phyloP scores from a whole-genome alignment of 2,888 invertebrate genomes.

The Diogma glabrata region DNA sequence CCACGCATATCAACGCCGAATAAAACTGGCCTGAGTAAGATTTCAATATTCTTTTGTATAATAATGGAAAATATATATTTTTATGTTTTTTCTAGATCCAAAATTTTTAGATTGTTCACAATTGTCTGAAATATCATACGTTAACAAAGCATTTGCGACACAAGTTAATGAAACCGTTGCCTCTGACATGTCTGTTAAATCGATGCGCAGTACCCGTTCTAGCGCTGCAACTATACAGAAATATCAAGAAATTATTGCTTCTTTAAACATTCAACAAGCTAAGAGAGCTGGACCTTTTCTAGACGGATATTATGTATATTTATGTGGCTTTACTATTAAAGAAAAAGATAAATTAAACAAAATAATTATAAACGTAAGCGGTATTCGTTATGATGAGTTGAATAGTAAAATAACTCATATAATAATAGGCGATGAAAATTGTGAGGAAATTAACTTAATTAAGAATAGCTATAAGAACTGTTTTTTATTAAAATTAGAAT shows the following conservation, averaged over 20 bases:
- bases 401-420: slow-evolving; percentile 71
- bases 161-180: slow-evolving; percentile 14
- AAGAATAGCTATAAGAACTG: slow-evolving; percentile 21
- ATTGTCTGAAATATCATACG: slow-evolving; percentile 28
- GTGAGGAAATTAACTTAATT: slow-evolving; percentile 37
- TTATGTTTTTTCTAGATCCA: too few species aligned
- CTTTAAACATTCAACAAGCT: slow-evolving; percentile 50
- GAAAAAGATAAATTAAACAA: slow-evolving; percentile 55
- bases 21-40: slow-evolving; percentile 29
- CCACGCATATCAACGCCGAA: slow-evolving; percentile 62
- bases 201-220: not conserved
- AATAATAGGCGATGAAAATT: slow-evolving; percentile 51
- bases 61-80: too few species aligned
- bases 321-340: slow-evolving; percentile 51
- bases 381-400: slow-evolving; percentile 64
- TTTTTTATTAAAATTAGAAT: slow-evolving; percentile 48
- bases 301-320: slow-evolving; percentile 60
- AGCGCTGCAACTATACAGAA: not conserved
- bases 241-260: slow-evolving; percentile 26
- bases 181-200: not conserved
- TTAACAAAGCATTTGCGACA: slow-evolving; percentile 4
- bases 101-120: slow-evolving; percentile 26
- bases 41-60: too few species aligned
- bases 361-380: slow-evolving; percentile 69
- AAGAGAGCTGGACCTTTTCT: slow-evolving; percentile 69